Conservation (phyloP, 2,888 invertebrate genomes). For the Drosophila koepferae region DNA sequence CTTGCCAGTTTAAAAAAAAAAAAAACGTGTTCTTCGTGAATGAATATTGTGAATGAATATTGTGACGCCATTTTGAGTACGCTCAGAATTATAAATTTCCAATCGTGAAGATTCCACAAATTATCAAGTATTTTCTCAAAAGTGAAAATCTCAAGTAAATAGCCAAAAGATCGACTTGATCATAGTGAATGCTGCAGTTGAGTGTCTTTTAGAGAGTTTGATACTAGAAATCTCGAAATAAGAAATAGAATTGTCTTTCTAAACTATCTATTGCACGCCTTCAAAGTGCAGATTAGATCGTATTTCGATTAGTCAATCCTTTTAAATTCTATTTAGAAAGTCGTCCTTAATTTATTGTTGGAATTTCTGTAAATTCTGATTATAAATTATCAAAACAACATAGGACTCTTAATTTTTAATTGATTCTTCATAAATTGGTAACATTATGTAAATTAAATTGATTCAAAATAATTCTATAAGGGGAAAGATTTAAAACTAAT, state of each 20-base stretch:
- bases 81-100: constrained; percentile 13
- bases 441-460: neutral
- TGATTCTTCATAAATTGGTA: neutral
- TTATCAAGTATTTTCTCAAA: constrained; percentile 15
- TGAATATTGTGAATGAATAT: constrained; percentile 15
- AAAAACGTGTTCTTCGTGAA: neutral
- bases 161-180: constrained; percentile 1
- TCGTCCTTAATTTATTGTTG: neutral
- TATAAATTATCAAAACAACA: no score
- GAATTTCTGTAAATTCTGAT: neutral
- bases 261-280: no score
- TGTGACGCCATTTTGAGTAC: constrained; percentile 31
- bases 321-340: no score
- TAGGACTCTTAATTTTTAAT: neutral
- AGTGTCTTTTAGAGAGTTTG: neutral
- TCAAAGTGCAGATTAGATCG: no score
- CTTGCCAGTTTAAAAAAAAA: neutral
- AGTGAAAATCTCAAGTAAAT: constrained; percentile 35
- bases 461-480: no score
- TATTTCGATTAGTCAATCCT: no score
- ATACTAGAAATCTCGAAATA: no score
- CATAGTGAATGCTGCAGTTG: neutral
- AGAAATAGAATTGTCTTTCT: no score
- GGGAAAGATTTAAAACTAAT: no score
- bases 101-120: constrained; percentile 7